Evolutionary conservation across 2,888 invertebrate species (phyloP).

Genomic region (Ditylenchus weischeri): DNA sequence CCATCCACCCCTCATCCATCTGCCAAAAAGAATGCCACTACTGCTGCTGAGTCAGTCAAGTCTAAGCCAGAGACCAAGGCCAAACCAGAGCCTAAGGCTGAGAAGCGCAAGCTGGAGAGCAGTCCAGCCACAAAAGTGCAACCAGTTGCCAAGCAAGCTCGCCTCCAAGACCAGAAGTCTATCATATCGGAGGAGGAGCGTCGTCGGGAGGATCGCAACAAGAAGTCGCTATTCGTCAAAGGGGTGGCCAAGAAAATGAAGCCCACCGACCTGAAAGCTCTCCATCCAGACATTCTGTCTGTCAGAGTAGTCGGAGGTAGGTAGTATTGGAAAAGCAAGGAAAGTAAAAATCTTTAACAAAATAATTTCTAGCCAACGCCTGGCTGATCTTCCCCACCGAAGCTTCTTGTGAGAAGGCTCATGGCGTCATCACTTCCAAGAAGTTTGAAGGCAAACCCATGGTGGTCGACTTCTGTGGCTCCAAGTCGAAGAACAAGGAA

Average conservation of each 20-base stretch:
- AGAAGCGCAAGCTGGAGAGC: conserved; percentile 10
- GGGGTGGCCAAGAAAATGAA: conserved; percentile 37
- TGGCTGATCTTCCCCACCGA: conserved; percentile 44
- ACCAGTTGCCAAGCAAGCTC: conserved; percentile 8
- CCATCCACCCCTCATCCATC: conserved; percentile 18
- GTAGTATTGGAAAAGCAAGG: too few species aligned
- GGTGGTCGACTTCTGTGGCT: conserved; percentile 43
- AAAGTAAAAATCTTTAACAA: too few species aligned
- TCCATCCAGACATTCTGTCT: conserved; percentile 31
- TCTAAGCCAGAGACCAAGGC: conserved; percentile 10
- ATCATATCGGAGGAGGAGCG: conserved; percentile 42
- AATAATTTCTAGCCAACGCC: conserved; percentile 21
- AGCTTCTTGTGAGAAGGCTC: conserved; percentile 36
- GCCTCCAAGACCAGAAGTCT: conserved; percentile 5
- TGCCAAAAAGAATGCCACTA: conserved; percentile 6
- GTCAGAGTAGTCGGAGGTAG: conserved; percentile 27
- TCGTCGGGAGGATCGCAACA: conserved; percentile 41
- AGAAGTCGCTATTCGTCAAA: conserved; percentile 42
- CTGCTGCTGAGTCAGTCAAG: conserved; percentile 5
- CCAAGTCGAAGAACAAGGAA: conserved; percentile 24
- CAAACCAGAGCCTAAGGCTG: conserved; percentile 3
- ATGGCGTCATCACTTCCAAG: conserved; percentile 28
- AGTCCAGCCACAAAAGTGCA: conserved; percentile 1
- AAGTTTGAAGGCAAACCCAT: conserved; percentile 31
- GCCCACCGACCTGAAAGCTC: conserved; percentile 10